These are phyloP conservation scores for Psittacula cyanocephala DNA, from an alignment of 2,113 vertebrate species.

Conservation along the genomic window DNA sequence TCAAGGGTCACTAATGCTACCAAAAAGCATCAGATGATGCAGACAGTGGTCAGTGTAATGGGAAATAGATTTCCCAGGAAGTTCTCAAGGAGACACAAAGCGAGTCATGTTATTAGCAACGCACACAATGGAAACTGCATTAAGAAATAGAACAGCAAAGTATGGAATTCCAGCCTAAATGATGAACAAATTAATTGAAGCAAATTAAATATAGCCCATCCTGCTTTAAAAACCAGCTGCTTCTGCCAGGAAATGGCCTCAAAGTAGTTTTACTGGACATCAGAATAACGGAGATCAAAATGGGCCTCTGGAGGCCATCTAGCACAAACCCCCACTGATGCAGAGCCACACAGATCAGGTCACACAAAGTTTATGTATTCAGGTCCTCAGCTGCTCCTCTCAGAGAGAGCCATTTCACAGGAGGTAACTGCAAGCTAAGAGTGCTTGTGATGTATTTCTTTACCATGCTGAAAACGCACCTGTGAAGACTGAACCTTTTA, in stretches of 20 bases:
- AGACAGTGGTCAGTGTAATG: neutral
- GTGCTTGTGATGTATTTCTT: neutral
- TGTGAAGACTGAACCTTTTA: neutral
- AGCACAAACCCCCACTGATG: neutral
- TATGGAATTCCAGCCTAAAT: neutral
- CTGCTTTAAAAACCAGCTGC: neutral
- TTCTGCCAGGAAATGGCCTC: neutral
- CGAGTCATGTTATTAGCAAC: neutral
- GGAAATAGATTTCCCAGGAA: neutral
- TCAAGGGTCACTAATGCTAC: neutral
- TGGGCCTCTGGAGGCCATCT: neutral
- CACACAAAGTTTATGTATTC: neutral
- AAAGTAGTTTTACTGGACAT: neutral
- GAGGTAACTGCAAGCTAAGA: neutral
- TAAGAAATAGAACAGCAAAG: rapidly evolving
- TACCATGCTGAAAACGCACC: neutral
- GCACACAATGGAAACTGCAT: neutral
- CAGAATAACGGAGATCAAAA: neutral
- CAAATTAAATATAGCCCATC: neutral
- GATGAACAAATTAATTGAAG: neutral
- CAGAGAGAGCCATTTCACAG: neutral
- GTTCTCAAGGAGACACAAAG: neutral
- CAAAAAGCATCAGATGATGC: neutral
- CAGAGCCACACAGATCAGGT: neutral
- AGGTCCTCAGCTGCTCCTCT: neutral